Evolutionary conservation across 2,113 vertebrate genomes (phyloP), one percentile per base, ranked within the genome.

Genomic region (Struthidea cinerea): DNA sequence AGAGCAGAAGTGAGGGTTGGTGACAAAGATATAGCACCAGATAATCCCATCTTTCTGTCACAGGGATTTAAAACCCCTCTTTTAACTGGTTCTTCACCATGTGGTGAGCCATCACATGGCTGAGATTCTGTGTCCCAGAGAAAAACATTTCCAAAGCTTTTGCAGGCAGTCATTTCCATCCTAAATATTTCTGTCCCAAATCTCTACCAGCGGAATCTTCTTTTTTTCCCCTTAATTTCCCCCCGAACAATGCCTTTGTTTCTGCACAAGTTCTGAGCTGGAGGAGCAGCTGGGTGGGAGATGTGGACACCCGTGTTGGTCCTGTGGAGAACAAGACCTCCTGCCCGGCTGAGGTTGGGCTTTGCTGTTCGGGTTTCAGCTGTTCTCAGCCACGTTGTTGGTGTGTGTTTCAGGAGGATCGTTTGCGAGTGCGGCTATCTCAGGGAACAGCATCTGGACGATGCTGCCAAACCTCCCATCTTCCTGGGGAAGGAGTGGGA

Each of bases 361-460:
- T 89, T 69, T 50, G 47, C 15, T 27, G 41, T 74, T 44, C 0
- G 26, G 49, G 22, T 46, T 55, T 47, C 5, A 32, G 9, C 18
- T 11, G 57, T 3, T 68, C 49, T 28, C 3, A 13, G 2, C 11
- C 7, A 23, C 49, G 46, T 0, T 35, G 41, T 4, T 1, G 44
- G 21, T 46, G 14, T 53, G 32, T 71, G 53, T 97, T 91, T 53
- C 87, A 99, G 98, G 95, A 97, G 97, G 78, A 92, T 97, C 7
- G 84, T 98, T 24, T 99, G 99, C 2, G 88, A 97, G 81, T 99
- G 99, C 10, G 99, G 99, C 65, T 98, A 99, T 75, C 80, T 97
- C 7, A 98, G 96, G 47, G 92, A 93, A 8, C 94, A 98, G 49
- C 99, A 99, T 90, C 71, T 89, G n/a, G 97, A 98, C 4, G 98